Percentiles rank a stretch among this genome's conserved stretches.
Conservation (phyloP, 2,113 vertebrate genomes). For the Procavia capensis region DNA sequence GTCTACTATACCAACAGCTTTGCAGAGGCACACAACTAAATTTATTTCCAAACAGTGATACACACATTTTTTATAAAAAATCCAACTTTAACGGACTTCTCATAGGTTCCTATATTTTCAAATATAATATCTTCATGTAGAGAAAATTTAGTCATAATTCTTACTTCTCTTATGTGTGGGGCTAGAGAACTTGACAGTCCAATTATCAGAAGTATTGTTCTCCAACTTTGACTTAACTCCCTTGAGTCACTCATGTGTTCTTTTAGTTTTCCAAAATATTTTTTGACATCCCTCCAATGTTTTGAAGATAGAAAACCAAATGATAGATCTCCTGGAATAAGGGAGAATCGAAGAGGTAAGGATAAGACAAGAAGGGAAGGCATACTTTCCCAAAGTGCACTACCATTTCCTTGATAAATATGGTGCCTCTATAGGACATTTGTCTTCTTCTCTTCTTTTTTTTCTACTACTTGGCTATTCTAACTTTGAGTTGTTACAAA, state of each 20-base stretch:
- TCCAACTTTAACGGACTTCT: background rate
- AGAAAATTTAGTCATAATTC: background rate
- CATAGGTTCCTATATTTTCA: background rate
- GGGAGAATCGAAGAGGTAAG: background rate
- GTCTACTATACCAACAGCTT: background rate
- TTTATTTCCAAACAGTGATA: background rate
- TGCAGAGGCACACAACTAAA: background rate
- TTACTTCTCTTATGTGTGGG: background rate
- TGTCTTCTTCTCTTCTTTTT: background rate
- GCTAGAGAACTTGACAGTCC: background rate
- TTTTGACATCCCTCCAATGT: background rate
- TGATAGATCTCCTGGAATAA: background rate
- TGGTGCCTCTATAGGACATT: background rate
- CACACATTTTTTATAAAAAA: background rate
- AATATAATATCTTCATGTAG: background rate
- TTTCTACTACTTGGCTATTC: background rate
- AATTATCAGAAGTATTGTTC: background rate
- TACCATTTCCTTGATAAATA: background rate
- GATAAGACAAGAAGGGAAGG: background rate
- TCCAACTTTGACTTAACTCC: background rate
- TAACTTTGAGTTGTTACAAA: background rate
- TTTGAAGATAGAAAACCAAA: conserved; percentile 27
- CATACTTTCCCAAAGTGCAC: background rate
- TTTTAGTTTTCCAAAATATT: background rate
- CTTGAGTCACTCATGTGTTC: background rate